Conservation (phyloP, 2,888 invertebrate genomes). For the Drosophila fulvimacula region DNA sequence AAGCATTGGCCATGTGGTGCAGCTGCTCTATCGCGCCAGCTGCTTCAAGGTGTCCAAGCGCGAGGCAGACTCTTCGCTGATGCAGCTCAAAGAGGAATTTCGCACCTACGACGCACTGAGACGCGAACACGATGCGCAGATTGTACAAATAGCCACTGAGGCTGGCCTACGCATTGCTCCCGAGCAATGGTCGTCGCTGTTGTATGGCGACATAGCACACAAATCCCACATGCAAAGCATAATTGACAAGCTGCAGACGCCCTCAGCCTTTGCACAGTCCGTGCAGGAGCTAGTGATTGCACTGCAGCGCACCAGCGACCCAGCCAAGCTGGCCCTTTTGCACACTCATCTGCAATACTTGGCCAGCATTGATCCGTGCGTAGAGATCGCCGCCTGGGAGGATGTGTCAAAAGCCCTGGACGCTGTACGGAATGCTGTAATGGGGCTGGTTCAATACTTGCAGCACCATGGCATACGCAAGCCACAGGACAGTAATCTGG, state of each 20-base stretch:
- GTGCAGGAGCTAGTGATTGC: constrained; percentile 96
- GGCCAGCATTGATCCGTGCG: constrained; percentile 94
- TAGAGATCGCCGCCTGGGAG: constrained; percentile 88
- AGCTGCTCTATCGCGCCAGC: constrained; percentile 97
- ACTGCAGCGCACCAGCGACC: constrained; percentile 94
- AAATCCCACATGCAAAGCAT: constrained; percentile 99
- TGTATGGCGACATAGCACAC: constrained; percentile 97
- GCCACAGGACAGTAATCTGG: constrained; percentile 86
- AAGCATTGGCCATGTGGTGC: constrained; percentile 99
- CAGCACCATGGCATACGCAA: constrained; percentile 90
- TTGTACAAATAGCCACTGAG: constrained; percentile 99
- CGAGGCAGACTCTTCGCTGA: constrained; percentile 97
- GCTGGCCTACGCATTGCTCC: constrained; percentile 98
- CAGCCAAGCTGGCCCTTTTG: constrained; percentile 91
- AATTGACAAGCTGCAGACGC: constrained; percentile 96
- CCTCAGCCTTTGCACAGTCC: constrained; percentile 95
- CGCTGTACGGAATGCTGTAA: constrained; percentile 89
- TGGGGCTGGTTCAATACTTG: constrained; percentile 91
- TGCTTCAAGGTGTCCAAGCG: constrained; percentile 99
- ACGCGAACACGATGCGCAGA: constrained; percentile 98
- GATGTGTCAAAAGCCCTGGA: constrained; percentile 89
- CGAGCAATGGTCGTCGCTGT: constrained; percentile 98
- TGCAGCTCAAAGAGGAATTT: constrained; percentile 99
- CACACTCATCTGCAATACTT: constrained; percentile 93
- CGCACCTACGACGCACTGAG: constrained; percentile 96